Evolutionary conservation across 2,797 vertebrate species (phyloP), one percentile per base, ranked within the genome.

Genomic region (Scarus forsteni): DNA sequence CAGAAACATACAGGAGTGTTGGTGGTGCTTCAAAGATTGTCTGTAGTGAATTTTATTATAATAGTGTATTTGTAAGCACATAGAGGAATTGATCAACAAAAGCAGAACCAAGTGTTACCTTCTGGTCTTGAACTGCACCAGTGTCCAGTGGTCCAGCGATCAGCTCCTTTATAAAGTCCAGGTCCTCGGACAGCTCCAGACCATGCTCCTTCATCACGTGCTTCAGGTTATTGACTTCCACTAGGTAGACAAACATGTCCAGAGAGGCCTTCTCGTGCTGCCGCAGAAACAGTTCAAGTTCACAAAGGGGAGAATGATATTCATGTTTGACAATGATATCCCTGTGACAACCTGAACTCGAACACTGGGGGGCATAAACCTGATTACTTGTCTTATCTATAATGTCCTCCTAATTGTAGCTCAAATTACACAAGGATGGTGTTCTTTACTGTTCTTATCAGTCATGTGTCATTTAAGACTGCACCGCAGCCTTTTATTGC

Each of bases 141-240:
- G 50, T 58, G 36, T 81, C 51, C 55, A 61, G 49, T 4, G 96
- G 96, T 70, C 97, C 97, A 13, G 71, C 89, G 60, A 99, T 99
- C 72, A 96, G 97, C 63, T 99, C 98, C 87, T 96, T 98, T 72
- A 99, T 98, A 83, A 99, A 99, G 16, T 71, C 35, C 69, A 98
- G 89, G 75, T 99, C 98, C 52, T 96, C 90, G 0, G 96, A 92
- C 55, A 96, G 92, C 36, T 83, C 27, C 54, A 99, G 93, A 38
- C 95, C 96, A 10, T 97, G 91, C 0, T 73, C 10, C 75, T 84
- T 0, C 96, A 99, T 95, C 63, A 93, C 87, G 1, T 27, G 43
- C 82, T 73, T 85, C 64, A 99, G 91, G 0, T 40, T 0, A 38
- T 99, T 99, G 62, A 85, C 91, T 6, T 81, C 0, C 55, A 99